Conservation (phyloP, 2,113 vertebrate species). For the Pituophis catenifer region DNA sequence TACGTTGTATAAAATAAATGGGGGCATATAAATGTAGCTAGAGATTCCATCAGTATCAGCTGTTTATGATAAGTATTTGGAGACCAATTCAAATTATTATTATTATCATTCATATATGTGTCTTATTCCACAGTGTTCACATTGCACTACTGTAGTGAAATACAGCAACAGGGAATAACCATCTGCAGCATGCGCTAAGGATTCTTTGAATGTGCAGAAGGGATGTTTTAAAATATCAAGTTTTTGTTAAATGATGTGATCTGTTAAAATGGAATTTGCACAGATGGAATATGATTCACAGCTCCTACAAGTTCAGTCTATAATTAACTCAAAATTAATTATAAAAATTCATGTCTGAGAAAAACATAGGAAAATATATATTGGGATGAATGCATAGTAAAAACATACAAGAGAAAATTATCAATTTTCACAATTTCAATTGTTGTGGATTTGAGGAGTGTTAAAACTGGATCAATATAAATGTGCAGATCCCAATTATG, state of each 20-base stretch:
- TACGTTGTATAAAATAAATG: neutral
- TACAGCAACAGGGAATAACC: neutral
- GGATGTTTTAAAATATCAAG: neutral
- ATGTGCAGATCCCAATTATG: neutral
- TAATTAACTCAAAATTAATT: neutral
- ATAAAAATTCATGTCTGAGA: neutral
- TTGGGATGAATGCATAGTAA: neutral
- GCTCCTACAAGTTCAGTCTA: neutral
- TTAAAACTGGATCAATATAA: neutral
- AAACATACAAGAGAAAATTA: neutral
- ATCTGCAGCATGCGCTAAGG: neutral
- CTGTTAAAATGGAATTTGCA: neutral
- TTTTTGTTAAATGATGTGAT: neutral
- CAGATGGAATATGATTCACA: neutral
- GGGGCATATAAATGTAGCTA: neutral
- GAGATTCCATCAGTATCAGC: neutral
- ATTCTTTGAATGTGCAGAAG: neutral
- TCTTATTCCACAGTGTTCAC: neutral
- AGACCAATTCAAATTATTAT: neutral
- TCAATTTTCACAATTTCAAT: neutral
- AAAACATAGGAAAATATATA: neutral
- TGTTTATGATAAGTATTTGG: neutral
- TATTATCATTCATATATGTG: neutral
- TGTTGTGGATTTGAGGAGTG: neutral
- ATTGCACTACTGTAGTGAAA: neutral